Conservation (phyloP, 2,797 vertebrate species). For the Myripristis jacobus region DNA sequence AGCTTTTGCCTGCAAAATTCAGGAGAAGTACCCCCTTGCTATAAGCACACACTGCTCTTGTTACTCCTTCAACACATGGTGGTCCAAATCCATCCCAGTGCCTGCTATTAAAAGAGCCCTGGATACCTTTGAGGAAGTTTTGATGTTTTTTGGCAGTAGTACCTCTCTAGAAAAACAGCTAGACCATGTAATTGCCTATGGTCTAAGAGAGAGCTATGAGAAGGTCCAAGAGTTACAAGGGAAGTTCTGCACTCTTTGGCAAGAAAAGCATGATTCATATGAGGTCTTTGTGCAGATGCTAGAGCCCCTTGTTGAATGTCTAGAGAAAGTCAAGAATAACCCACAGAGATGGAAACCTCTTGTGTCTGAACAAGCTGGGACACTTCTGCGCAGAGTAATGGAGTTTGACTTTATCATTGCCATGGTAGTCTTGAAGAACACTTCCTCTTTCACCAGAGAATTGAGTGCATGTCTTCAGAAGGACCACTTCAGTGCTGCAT, state of each 20-base stretch:
- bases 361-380: conserved; percentile 77
- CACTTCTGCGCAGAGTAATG: conserved; percentile 77
- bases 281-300: conserved; percentile 88
- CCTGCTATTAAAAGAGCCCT: conserved; percentile 82
- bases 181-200: conserved; percentile 83
- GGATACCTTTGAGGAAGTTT: conserved; percentile 83
- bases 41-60: conserved; percentile 87
- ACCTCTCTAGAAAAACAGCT: conserved; percentile 81
- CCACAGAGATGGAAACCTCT: conserved; percentile 81
- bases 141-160: conserved; percentile 83
- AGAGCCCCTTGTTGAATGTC: conserved; percentile 83
- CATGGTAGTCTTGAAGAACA: conserved; percentile 85
- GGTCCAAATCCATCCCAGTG: conserved; percentile 86
- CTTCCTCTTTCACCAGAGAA: conserved; percentile 85
- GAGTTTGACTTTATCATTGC: conserved; percentile 88
- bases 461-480: conserved; percentile 86
- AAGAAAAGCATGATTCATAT: conserved; percentile 86
- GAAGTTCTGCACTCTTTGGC: conserved; percentile 82
- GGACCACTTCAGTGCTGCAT: conserved; percentile 85
- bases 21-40: conserved; percentile 86
- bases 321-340: conserved; percentile 84
- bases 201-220: conserved; percentile 85
- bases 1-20: conserved; percentile 87
- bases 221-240: conserved; percentile 86
- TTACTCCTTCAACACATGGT: conserved; percentile 88